These are phyloP conservation scores for Reticulitermes lucifugus DNA, from an alignment of 2,888 invertebrate species.

Conservation along the genomic window DNA sequence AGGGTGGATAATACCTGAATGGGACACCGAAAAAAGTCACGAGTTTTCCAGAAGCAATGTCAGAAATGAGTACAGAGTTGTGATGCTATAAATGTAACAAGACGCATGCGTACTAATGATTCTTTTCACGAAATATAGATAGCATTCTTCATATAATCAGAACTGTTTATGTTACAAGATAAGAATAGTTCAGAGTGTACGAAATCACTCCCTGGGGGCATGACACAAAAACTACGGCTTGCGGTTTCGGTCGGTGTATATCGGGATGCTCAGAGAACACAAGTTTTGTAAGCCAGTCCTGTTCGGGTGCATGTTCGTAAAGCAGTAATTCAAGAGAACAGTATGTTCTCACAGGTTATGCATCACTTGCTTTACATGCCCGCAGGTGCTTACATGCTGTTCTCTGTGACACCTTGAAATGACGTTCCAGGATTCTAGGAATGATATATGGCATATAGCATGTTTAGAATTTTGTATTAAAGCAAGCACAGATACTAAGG, in stretches of 20 bases:
- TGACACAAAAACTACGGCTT: not conserved
- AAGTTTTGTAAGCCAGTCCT: not conserved
- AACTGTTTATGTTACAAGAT: not conserved
- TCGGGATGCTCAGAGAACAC: not conserved
- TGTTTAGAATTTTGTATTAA: constrained; percentile 7
- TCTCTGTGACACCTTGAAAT: constrained; percentile 14
- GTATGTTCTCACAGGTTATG: constrained; percentile 26
- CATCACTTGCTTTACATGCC: constrained; percentile 25
- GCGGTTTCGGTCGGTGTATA: constrained; percentile 18
- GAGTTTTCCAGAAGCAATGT: not conserved
- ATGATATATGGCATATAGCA: constrained; percentile 6
- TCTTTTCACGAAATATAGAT: not conserved
- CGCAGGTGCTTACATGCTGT: not conserved
- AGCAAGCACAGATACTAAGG: not conserved
- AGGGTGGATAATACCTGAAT: not conserved
- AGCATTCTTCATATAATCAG: not conserved
- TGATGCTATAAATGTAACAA: not conserved
- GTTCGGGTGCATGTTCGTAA: constrained; percentile 15
- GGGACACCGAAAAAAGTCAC: not conserved
- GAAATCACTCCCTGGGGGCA: constrained; percentile 1
- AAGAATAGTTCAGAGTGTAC: not conserved
- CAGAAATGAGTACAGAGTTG: not conserved
- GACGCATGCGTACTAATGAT: not conserved
- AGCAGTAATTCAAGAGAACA: constrained; percentile 21
- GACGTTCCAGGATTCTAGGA: constrained; percentile 16